Conservation (phyloP, 2,888 invertebrate species). For the Choristoneura rosaceana region DNA sequence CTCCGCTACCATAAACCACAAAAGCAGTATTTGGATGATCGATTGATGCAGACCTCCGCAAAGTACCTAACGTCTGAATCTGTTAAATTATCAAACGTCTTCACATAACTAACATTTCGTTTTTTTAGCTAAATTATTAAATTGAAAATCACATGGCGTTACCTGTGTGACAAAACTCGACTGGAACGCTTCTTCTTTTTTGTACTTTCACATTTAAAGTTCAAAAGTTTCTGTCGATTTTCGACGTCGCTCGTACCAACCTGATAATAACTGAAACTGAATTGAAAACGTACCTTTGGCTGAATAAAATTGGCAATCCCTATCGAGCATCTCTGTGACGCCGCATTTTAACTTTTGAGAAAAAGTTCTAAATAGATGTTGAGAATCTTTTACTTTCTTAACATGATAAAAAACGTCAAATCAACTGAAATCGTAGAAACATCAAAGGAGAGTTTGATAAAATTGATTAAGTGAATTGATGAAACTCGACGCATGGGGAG, state of each 20-base stretch:
- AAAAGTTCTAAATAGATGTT: constrained; percentile 19
- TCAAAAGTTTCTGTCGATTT: not conserved
- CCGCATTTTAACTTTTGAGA: constrained; percentile 18
- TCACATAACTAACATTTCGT: no score
- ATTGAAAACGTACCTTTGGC: constrained; percentile 1
- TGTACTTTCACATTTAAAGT: not conserved
- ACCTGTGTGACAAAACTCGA: not conserved
- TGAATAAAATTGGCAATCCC: constrained; percentile 10
- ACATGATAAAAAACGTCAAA: constrained; percentile 14
- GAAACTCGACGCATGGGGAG: not conserved
- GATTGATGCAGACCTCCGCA: no score
- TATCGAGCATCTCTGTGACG: not conserved
- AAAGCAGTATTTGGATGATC: no score
- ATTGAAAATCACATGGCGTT: not conserved
- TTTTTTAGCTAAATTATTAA: no score
- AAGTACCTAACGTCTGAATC: no score
- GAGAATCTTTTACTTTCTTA: constrained; percentile 8
- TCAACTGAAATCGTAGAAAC: constrained; percentile 4
- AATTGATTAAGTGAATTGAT: constrained; percentile 6
- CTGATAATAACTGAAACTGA: constrained; percentile 2
- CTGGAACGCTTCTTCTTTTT: not conserved
- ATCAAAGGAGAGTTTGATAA: not conserved
- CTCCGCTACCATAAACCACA: no score
- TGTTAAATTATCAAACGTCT: no score
- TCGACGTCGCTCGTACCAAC: not conserved